These are phyloP conservation scores for Poecile atricapillus DNA, from an alignment of 2,113 vertebrate species.

Conservation along the genomic window DNA sequence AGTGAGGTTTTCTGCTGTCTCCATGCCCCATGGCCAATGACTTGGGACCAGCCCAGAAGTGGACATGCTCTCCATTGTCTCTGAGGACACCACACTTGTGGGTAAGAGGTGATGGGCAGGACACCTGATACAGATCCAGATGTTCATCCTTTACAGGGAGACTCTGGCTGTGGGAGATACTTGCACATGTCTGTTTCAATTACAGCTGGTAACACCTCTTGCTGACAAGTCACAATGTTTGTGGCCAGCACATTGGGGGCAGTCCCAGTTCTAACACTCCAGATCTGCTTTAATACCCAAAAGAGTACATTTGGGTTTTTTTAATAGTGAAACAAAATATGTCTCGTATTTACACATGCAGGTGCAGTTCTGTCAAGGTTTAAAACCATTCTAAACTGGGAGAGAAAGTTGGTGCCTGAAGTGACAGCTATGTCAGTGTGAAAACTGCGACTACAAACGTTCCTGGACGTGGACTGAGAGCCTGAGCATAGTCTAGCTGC, in stretches of 20 bases:
- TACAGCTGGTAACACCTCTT: not conserved
- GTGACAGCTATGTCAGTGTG: not conserved
- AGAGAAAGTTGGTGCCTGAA: not conserved
- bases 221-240: not conserved
- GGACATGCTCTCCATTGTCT: not conserved
- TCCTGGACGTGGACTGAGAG: not conserved
- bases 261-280: not conserved
- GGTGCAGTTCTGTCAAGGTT: not conserved
- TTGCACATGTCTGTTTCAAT: not conserved
- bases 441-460: not conserved
- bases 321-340: not conserved
- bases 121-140: not conserved
- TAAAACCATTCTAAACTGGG: not conserved
- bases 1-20: not conserved
- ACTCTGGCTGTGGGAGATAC: not conserved
- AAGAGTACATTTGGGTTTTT: not conserved
- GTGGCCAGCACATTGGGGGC: not conserved
- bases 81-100: not conserved
- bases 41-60: not conserved
- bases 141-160: not conserved
- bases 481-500: not conserved
- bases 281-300: not conserved
- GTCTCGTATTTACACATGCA: not conserved
- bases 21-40: rapidly evolving
- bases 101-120: not conserved